Evolutionary conservation across 2,888 invertebrate species (phyloP), one percentile per base, ranked within the genome.

Genomic region (Carpatolechia fugitivella): DNA sequence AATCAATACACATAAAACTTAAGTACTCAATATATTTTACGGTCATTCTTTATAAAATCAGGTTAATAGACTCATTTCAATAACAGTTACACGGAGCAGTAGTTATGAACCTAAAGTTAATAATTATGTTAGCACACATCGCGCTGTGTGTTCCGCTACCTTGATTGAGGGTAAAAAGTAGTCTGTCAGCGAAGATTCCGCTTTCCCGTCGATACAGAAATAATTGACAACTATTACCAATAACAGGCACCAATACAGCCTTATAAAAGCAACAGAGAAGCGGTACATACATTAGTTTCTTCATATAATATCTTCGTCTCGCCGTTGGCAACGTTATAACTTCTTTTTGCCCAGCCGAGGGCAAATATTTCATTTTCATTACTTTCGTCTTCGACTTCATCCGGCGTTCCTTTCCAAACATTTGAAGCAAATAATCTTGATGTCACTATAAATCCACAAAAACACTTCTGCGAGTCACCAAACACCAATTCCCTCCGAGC

Each of bases 331-430:
- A 84, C 16, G 92, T 91, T 76, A 93, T 93, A 48, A 92, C 90
- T 85, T 93, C 93, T 75, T 92, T 91, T 57, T 85, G 89, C 77
- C 88, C 89, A 70, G 81, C 82, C 77, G 91, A 83, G 73, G 92
- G 91, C 86, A 92, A 91, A 83, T 92, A 92, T 87, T 92, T 93
- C 91, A 92, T 92, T 77, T 90, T 91, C 80, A 75, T 76, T 62
- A 85, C 75, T 76, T 89, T 89, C 68, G 89, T 24, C 29, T 44
- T 44, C 24, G 44, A 88, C 88, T 89, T 89, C 90, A 89, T 89
- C 85, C 88, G 85, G 67, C 83, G 66, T 68, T 74, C 66, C 68
- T 74, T 61, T 62, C 65, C 62, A 24, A 30, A 16, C 38, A 54
- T 44, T 54, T 31, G 50, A 36, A 36, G 24, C 5, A 16, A 13